phyloP scores from a whole-genome alignment of 2,888 invertebrate genomes.

The Uloborus plumipes region DNA sequence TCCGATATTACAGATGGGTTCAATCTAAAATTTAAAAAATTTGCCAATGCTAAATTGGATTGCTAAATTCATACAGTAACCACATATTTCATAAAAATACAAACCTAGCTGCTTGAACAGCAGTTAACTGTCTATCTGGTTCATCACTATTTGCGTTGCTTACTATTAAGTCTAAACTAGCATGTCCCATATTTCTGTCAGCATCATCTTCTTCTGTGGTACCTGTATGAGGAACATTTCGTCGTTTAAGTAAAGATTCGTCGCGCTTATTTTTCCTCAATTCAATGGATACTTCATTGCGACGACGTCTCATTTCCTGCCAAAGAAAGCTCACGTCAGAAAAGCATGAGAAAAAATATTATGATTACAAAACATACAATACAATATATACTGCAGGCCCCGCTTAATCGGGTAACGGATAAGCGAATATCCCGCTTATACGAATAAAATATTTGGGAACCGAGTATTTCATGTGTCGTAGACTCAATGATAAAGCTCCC shows the following conservation, averaged over 20 bases:
- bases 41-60: too few species aligned
- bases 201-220: slow-evolving; percentile 66
- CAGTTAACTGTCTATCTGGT: slow-evolving; percentile 85
- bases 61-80: too few species aligned
- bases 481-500: too few species aligned
- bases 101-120: slow-evolving; percentile 89
- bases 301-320: slow-evolving; percentile 89
- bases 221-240: slow-evolving; percentile 86
- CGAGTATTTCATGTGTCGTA: too few species aligned
- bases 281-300: slow-evolving; percentile 97
- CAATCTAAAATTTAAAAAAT: too few species aligned
- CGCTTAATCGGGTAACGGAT: too few species aligned
- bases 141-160: slow-evolving; percentile 84
- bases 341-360: background rate
- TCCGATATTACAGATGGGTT: too few species aligned
- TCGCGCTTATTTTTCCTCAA: slow-evolving; percentile 98
- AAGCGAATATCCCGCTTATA: too few species aligned
- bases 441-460: too few species aligned
- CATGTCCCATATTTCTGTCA: slow-evolving; percentile 58
- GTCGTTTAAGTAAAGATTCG: slow-evolving; percentile 93
- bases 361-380: too few species aligned
- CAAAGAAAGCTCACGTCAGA: background rate
- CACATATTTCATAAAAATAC: background rate
- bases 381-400: too few species aligned
- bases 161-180: slow-evolving; percentile 82